Evolutionary conservation across 2,888 invertebrate species (phyloP).

Genomic region (Fragum fragum): DNA sequence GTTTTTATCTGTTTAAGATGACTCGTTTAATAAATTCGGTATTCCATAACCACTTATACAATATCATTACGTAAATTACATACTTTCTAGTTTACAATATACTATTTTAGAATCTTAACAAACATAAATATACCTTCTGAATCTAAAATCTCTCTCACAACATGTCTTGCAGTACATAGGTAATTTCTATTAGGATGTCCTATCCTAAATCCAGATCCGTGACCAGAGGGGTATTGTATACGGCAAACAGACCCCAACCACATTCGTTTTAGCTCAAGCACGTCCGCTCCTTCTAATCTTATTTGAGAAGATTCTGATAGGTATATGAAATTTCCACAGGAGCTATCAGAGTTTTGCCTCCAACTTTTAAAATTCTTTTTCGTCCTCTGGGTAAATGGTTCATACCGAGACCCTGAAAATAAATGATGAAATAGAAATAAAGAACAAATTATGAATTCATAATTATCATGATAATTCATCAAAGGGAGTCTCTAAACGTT

Average conservation of each 20-base stretch:
- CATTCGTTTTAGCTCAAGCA: neutral
- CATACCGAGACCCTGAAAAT: slow-evolving; percentile 6
- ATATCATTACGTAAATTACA: neutral
- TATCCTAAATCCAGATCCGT: slow-evolving; percentile 48
- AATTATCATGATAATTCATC: too few species aligned
- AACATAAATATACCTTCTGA: slow-evolving; percentile 15
- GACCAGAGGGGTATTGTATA: neutral
- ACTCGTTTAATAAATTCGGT: too few species aligned
- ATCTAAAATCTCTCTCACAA: slow-evolving; percentile 36
- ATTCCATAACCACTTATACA: too few species aligned
- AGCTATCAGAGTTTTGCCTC: neutral
- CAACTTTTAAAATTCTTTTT: neutral
- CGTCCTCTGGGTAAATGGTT: neutral
- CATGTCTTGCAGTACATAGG: slow-evolving; percentile 41
- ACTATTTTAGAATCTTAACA: too few species aligned
- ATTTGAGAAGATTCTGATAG: neutral
- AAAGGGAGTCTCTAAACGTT: too few species aligned
- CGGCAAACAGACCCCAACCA: slow-evolving; percentile 30
- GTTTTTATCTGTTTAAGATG: too few species aligned
- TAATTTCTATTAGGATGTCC: slow-evolving; percentile 11
- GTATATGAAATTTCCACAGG: slow-evolving; percentile 4
- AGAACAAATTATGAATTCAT: too few species aligned
- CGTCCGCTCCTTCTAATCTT: neutral
- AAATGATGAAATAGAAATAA: neutral
- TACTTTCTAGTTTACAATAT: too few species aligned